Percentiles rank a stretch among this genome's conserved stretches.
Evolutionary conservation across 2,888 invertebrate species (phyloP).

Genomic region (Galeopsomyia nigrocyanea): DNA sequence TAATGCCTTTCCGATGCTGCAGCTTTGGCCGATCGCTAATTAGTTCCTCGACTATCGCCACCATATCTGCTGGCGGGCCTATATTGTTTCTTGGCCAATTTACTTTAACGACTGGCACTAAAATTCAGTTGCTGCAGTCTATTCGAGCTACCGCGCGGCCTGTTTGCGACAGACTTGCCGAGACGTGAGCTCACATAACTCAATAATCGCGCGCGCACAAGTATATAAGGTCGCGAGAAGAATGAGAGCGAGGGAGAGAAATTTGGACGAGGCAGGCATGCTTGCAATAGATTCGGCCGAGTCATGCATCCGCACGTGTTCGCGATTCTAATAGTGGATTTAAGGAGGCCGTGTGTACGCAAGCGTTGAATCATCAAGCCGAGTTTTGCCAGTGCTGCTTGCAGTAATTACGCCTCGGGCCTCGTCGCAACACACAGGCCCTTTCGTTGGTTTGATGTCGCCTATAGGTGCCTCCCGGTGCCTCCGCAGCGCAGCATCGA

Average conservation of each 20-base stretch:
- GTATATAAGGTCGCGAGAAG: neutral
- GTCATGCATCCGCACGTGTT: slow-evolving; percentile 61
- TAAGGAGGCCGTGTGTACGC: slow-evolving; percentile 49
- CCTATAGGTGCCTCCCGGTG: too few relatives aligned
- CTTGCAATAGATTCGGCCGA: slow-evolving; percentile 36
- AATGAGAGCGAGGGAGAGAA: neutral
- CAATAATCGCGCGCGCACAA: too few relatives aligned
- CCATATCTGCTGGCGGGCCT: too few relatives aligned
- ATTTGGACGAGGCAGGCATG: too few relatives aligned
- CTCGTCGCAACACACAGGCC: slow-evolving; percentile 23
- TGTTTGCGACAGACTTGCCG: too few relatives aligned
- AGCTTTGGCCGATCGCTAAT: slow-evolving; percentile 61
- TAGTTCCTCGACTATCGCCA: slow-evolving; percentile 49
- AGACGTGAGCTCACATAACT: too few relatives aligned
- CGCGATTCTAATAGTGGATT: slow-evolving; percentile 57
- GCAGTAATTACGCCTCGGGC: slow-evolving; percentile 10
- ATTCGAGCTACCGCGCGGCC: too few relatives aligned
- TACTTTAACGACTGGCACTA: too few relatives aligned
- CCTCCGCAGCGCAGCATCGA: neutral
- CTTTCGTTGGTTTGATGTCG: too few relatives aligned
- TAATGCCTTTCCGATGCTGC: slow-evolving; percentile 61
- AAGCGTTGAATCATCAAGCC: slow-evolving; percentile 43
- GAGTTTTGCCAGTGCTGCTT: slow-evolving; percentile 12
- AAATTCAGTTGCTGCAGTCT: too few relatives aligned
- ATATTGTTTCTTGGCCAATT: too few relatives aligned